These are phyloP conservation scores for Xestia rhomboidea DNA, from an alignment of 2,888 invertebrate genomes.

Conservation along the genomic window DNA sequence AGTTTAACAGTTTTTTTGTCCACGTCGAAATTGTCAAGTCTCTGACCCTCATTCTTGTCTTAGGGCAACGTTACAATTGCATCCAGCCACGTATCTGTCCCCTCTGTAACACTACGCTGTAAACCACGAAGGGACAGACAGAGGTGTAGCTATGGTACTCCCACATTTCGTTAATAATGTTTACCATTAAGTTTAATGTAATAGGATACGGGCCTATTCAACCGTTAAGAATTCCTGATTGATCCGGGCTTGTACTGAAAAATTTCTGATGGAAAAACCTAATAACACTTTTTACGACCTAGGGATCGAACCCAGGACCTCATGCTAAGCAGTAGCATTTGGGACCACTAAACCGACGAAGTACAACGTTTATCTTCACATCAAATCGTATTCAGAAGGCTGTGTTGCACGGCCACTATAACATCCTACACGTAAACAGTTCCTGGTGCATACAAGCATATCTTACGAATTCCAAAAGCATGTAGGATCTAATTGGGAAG, in stretches of 20 bases:
- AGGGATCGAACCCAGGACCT: not conserved
- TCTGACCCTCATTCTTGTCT: conserved; percentile 36
- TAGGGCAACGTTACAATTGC: conserved; percentile 24
- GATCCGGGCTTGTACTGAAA: not conserved
- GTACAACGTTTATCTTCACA: conserved; percentile 2
- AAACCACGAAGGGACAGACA: not conserved
- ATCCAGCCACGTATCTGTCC: conserved; percentile 27
- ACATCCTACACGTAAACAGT: conserved; percentile 30
- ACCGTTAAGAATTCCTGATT: not conserved
- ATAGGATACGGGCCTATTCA: not conserved
- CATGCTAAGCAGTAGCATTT: not conserved
- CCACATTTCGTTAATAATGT: not conserved
- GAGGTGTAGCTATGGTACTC: not conserved
- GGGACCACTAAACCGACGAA: not conserved
- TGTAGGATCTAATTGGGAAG: conserved; percentile 49
- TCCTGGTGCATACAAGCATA: conserved; percentile 43
- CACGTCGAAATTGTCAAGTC: conserved; percentile 23
- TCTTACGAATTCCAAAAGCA: conserved; percentile 36
- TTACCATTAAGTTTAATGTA: not conserved
- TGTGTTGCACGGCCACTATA: conserved; percentile 22
- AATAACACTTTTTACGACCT: not conserved
- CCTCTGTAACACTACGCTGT: not conserved
- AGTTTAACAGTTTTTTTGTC: not conserved
- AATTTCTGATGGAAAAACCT: not conserved
- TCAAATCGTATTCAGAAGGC: conserved; percentile 33